Conservation (phyloP, 2,888 invertebrate genomes). For the Melanotus villosus region DNA sequence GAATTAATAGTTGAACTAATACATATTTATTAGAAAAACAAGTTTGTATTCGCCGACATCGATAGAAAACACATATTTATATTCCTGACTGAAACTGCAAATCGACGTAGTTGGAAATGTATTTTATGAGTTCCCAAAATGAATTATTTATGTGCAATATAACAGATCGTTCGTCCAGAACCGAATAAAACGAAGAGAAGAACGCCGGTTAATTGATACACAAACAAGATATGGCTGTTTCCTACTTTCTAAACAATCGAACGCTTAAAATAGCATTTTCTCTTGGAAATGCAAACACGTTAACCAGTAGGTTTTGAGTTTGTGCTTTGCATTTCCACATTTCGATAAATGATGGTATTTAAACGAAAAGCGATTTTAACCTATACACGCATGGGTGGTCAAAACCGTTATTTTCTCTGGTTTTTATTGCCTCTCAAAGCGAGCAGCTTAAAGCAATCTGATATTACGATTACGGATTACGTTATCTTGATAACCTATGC, state of each 20-base stretch:
- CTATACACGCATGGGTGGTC: no score
- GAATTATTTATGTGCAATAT: constrained; percentile 27
- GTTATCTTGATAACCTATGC: no score
- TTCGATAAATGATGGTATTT: neutral
- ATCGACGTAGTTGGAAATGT: constrained; percentile 23
- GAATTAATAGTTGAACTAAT: constrained; percentile 8
- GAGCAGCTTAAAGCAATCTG: no score
- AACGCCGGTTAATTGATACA: constrained; percentile 17
- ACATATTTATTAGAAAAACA: constrained; percentile 16
- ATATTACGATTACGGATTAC: no score
- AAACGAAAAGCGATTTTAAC: neutral
- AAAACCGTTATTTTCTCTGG: no score
- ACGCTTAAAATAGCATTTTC: constrained; percentile 11
- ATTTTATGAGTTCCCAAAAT: constrained; percentile 10
- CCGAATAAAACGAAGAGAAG: constrained; percentile 4
- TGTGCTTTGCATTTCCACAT: neutral
- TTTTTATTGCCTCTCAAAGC: no score
- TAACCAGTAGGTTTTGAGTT: neutral
- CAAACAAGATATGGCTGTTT: constrained; percentile 9
- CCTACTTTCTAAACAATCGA: constrained; percentile 14
- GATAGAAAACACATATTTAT: constrained; percentile 16
- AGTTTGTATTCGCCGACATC: constrained; percentile 7
- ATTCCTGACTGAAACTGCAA: constrained; percentile 22
- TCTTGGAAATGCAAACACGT: neutral
- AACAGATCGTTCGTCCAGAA: constrained; percentile 9